Evolutionary conservation across 2,797 vertebrate genomes (phyloP).

Genomic region (Apogon hyalosoma): DNA sequence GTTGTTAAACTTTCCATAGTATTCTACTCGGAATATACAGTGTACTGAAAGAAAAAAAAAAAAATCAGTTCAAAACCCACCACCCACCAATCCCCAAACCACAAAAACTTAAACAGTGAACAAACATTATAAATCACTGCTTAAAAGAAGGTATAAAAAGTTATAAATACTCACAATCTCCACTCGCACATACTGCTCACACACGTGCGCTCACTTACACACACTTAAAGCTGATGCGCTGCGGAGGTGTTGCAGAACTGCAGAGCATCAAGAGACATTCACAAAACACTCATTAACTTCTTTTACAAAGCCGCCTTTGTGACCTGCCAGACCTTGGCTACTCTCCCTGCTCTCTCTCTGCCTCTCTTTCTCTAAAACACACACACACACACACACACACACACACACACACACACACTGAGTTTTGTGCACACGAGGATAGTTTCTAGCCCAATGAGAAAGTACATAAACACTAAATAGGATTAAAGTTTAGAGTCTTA

Average conservation of each 20-base stretch:
- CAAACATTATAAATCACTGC: slow-evolving; percentile 86
- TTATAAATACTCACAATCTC: slow-evolving; percentile 65
- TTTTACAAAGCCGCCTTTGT: slow-evolving; percentile 85
- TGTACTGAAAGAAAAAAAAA: slow-evolving; percentile 13
- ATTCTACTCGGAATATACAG: slow-evolving; percentile 51
- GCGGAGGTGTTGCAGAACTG: slow-evolving; percentile 77
- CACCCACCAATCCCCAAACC: slow-evolving; percentile 64
- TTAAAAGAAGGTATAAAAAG: slow-evolving; percentile 82
- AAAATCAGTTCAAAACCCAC: slow-evolving; percentile 45
- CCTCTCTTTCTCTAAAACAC: slow-evolving; percentile 9
- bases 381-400: slow-evolving; percentile 32
- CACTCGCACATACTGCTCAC: slow-evolving; percentile 41
- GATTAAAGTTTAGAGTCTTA: slow-evolving; percentile 68
- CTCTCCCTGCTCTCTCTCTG: slow-evolving; percentile 49
- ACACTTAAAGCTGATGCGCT: slow-evolving; percentile 73
- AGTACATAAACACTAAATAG: slow-evolving; percentile 71
- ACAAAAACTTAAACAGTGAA: slow-evolving; percentile 85
- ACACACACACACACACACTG: slow-evolving; percentile 40
- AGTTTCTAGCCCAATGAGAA: slow-evolving; percentile 57
- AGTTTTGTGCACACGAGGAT: slow-evolving; percentile 25
- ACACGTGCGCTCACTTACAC: slow-evolving; percentile 24
- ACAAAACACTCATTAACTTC: slow-evolving; percentile 84
- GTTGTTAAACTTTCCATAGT: slow-evolving; percentile 81
- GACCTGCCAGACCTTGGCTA: slow-evolving; percentile 74
- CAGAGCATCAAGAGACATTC: slow-evolving; percentile 79